Evolutionary conservation across 2,888 invertebrate genomes (phyloP), one percentile per base, ranked within the genome.

Genomic region (Schizaphis graminum): DNA sequence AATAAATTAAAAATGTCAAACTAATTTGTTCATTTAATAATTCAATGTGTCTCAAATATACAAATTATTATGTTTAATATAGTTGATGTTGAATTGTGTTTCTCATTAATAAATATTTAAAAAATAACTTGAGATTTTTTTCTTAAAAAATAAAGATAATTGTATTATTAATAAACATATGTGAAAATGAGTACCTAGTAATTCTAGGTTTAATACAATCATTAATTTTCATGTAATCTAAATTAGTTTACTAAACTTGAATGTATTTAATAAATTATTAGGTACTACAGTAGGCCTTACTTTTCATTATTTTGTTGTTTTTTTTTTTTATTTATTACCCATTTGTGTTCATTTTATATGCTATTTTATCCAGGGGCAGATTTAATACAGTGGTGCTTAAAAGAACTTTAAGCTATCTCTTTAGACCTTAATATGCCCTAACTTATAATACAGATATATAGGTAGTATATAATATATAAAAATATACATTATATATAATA

Each of bases 281-380:
- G 77, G 35, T 35, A 41, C 28, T 49, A 7, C 10, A 28, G 28
- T 92, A 92, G 67, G 49, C 67, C 28, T 92, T 26, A 49, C 35
- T 84, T 91, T 49, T 49, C 21, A 91, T 77, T 91, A 13, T 90
- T 44, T 41, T 85, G 56, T 49, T 84, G 1, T 44, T 44, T 61
- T 85, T 91, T 77, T 56, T 44, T 86, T 57, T 21, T 86, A n/a
- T n/a, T 88, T 67, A 28, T 67, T 93, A 93, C 92, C 92, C 26
- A 93, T 88, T 93, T 93, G 92, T 93, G 92, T 93, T 93, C 92
- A 93, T 89, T 93, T 93, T 92, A 47, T 91, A 85, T n/a, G 44
- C 91, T 85, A 57, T 85, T 85, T 47, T 87, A 53, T 84, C 28
- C 28, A 41, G 41, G 24, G 84, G 53, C 28, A 56, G 53, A 53